Evolutionary conservation across 2,888 invertebrate species (phyloP), one percentile per base, ranked within the genome.

Genomic region (Spicauda simplicius): DNA sequence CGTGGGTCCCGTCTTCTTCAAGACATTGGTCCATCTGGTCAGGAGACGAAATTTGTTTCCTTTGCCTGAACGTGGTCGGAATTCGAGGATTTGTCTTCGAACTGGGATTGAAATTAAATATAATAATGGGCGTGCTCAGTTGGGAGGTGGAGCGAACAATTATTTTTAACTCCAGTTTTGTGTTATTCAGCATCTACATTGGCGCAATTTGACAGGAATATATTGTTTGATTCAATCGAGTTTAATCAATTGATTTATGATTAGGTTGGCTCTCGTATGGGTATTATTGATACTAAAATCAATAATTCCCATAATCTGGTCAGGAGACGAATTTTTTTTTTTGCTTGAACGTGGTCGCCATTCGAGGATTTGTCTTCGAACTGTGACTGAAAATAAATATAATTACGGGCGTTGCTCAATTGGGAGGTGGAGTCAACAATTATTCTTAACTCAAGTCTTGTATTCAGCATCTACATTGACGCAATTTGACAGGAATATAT

Each of bases 211-310:
- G 37, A 37, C 2, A 37, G 37, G 37, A 14, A 45, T 45, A 45
- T 45, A n/a, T 45, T n/a, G n/a, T 14, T 41, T 45, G n/a, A 45
- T 45, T 45, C n/a, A n/a, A 45, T 45, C 45, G 45, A 45, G 45
- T n/a, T n/a, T n/a, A 41, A 14, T 5, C 45, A 3, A 45, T 45
- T 45, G 45, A 45, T 45, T 45, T 5, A 45, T 45, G 45, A 12
- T n/a, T 45, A 6, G 14, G 45, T 41, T 45, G 14, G 45, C 11
- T 45, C 45, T 45, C n/a, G 45, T n/a, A n/a, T n/a, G 5, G 45
- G 4, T 45, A 45, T 45, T 45, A 45, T 45, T 45, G n/a, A 45
- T 45, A n/a, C n/a, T n/a, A n/a, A n/a, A n/a, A n/a, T n/a, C n/a
- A n/a, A n/a, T n/a, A n/a, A n/a, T n/a, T n/a, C n/a, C n/a, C n/a